Conservation (phyloP, 2,113 vertebrate species). For the Scatophagus argus region DNA sequence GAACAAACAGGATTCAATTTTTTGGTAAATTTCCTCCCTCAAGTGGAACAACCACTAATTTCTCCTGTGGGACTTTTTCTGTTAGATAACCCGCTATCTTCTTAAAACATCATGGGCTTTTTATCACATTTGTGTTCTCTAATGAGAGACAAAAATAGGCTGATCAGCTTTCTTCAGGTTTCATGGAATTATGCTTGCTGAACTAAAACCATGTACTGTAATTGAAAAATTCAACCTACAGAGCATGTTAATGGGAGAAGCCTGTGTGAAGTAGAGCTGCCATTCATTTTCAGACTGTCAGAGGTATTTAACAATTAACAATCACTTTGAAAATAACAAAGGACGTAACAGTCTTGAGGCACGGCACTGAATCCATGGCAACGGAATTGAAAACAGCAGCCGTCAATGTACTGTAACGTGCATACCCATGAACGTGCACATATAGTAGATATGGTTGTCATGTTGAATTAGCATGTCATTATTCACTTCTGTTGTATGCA, state of each 20-base stretch:
- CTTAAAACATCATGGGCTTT: neutral
- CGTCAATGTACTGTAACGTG: neutral
- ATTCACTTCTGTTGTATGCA: neutral
- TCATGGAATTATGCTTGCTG: neutral
- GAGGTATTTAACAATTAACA: constrained; percentile 3
- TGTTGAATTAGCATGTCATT: constrained; percentile 13
- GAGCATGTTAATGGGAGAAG: neutral
- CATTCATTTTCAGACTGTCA: constrained; percentile 17
- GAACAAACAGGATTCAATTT: neutral
- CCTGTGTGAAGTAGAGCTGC: neutral
- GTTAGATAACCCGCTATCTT: neutral
- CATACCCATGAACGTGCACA: neutral
- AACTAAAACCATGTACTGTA: neutral
- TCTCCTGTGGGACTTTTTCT: neutral
- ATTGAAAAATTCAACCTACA: neutral
- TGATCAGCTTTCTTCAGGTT: neutral
- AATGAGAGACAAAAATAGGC: neutral
- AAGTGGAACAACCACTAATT: neutral
- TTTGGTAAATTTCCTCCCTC: neutral
- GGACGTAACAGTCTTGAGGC: neutral
- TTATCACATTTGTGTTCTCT: neutral
- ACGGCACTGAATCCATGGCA: constrained; percentile 8
- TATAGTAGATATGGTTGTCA: constrained; percentile 12
- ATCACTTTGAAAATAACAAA: constrained; percentile 7
- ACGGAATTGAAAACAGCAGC: constrained; percentile 5